Percentiles rank a stretch among this genome's conserved stretches.
Conservation (phyloP, 1,140 invertebrate genomes). For the Bicyclus anynana region DNA sequence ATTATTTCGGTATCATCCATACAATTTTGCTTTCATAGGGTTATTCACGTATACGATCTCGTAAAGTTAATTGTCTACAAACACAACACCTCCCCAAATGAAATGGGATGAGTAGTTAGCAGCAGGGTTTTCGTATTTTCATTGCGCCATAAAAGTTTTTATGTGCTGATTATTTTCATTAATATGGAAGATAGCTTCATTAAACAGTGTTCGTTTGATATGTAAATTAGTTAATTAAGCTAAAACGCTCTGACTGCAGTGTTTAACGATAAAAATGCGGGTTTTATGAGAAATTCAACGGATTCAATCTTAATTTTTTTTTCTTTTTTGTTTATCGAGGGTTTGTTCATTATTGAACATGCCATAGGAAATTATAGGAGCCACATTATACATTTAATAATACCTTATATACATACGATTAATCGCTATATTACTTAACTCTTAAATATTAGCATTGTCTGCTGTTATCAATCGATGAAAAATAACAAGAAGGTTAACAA, state of each 20-base stretch:
- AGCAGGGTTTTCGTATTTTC: slow-evolving; percentile 21
- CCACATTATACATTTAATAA: too few relatives aligned
- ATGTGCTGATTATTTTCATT: slow-evolving; percentile 24
- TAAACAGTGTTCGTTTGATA: background rate
- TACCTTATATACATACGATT: too few relatives aligned
- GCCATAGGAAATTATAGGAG: too few relatives aligned
- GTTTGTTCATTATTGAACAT: too few relatives aligned
- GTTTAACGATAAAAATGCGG: background rate
- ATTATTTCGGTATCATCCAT: background rate
- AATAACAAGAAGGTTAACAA: too few relatives aligned
- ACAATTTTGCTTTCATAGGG: slow-evolving; percentile 14
- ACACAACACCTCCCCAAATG: slow-evolving; percentile 22
- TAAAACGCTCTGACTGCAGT: background rate
- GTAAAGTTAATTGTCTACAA: slow-evolving; percentile 29
- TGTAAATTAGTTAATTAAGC: slow-evolving; percentile 1
- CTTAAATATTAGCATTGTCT: too few relatives aligned
- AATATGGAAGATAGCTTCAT: background rate
- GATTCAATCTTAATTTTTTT: too few relatives aligned
- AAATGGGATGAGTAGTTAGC: slow-evolving; percentile 29
- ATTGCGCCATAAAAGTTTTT: slow-evolving; percentile 21
- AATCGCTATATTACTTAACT: too few relatives aligned
- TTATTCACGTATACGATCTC: slow-evolving; percentile 18
- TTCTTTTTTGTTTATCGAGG: too few relatives aligned
- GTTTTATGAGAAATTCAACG: too few relatives aligned
- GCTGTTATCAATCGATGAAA: too few relatives aligned